These are phyloP conservation scores for Lordiphosa fenestrarum DNA, from an alignment of 2,888 invertebrate genomes.

Conservation along the genomic window DNA sequence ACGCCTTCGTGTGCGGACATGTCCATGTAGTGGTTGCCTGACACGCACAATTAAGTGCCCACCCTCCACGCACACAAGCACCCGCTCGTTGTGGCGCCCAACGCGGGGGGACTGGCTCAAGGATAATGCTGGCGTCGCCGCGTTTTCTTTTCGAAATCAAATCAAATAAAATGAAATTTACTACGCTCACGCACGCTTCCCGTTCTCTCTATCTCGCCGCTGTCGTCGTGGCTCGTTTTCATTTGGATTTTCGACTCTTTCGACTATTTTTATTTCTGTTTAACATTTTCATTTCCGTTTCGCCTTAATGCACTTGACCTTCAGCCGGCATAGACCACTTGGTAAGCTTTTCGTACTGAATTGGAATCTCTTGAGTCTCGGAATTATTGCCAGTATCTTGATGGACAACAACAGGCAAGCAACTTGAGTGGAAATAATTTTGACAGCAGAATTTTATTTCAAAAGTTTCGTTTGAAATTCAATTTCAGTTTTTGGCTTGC, in stretches of 20 bases:
- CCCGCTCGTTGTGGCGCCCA: slow-evolving; percentile 3
- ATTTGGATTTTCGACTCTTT: slow-evolving; percentile 30
- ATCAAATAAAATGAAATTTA: slow-evolving; percentile 71
- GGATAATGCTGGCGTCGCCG: slow-evolving; percentile 19
- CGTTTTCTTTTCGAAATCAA: slow-evolving; percentile 46
- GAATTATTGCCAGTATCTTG: slow-evolving; percentile 1
- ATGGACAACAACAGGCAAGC: too few relatives aligned
- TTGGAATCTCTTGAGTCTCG: slow-evolving; percentile 9
- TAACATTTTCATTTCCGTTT: slow-evolving; percentile 69
- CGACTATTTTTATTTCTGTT: slow-evolving; percentile 56
- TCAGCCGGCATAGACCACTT: slow-evolving; percentile 30
- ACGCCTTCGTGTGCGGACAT: slow-evolving; percentile 34
- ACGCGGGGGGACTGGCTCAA: slow-evolving; percentile 17
- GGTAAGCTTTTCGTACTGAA: slow-evolving; percentile 8
- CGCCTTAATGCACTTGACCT: slow-evolving; percentile 75
- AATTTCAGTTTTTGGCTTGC: too few relatives aligned
- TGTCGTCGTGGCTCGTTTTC: slow-evolving; percentile 10
- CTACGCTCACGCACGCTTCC: slow-evolving; percentile 53
- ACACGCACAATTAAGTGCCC: slow-evolving; percentile 73
- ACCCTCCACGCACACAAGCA: slow-evolving; percentile 1
- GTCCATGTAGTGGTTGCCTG: slow-evolving; percentile 58
- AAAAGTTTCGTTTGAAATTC: too few relatives aligned
- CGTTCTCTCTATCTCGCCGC: slow-evolving; percentile 2
- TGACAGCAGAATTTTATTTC: too few relatives aligned
- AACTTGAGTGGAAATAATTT: too few relatives aligned